Base-by-base conservation (phyloP, 2,797 vertebrate genomes). In the Phalloptychus januarius region DNA sequence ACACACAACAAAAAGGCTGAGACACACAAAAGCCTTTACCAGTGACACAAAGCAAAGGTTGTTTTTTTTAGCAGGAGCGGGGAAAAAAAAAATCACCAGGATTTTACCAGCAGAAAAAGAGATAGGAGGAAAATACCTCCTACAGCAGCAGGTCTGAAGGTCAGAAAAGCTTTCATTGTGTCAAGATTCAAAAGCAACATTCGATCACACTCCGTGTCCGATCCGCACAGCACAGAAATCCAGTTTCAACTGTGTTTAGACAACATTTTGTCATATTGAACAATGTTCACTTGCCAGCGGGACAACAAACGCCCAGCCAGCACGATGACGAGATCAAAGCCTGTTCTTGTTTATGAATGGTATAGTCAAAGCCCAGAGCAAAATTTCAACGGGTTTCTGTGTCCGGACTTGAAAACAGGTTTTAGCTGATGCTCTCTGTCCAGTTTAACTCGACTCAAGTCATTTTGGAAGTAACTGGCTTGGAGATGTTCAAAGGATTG, bases 11-110 rank as follows among this genome's bases (percentile, higher is more conserved):
- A 42, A 69, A 69, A 69, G 38, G 18, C 38, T 23, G 1, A 15
- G 65, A 69, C 20, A 69, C 13, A 69, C 33, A 38, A 65, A 69
- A 69, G 65, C 65, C 42, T 69, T 69, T 42, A 25, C 3, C 65
- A 69, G 11, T 69, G 65, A 42, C 65, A 42, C 65, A 69, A 42
- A 42, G 1, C 2, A 5, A 69, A 69, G 63, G 63, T 20, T 65
- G n/a, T 65, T 67, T 20, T 25, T 25, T 65, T 20, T 38, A 16
- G 33, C 2, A 18, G 58, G 28, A 63, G 58, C 2, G 15, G 36
- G 12, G 31, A 58, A 58, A 16, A 46, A 40, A 3, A 7, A 7
- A 23, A 50, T 58, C 31, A 20, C 58, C 31, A 63, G 31, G 16
- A 63, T 20, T 40, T 38, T 67, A 38, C 63, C 20, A 38, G 7